Evolutionary conservation across 35 echinoderm and acorn worm genomes (phyloP).

Genomic region (Patiria miniata): DNA sequence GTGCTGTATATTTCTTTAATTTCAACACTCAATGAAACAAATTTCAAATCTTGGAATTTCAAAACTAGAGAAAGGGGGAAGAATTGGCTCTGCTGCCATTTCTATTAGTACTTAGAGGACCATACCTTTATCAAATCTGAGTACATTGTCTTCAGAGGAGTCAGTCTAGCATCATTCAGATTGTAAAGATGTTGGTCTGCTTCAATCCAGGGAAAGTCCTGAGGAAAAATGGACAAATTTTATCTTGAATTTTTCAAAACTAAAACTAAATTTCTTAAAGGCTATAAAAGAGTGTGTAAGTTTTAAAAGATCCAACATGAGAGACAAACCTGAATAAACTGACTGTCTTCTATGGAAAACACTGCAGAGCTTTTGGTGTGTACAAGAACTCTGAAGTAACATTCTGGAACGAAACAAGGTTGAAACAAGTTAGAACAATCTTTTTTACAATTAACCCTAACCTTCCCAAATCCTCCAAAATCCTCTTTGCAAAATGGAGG

Average conservation of each 20-base stretch:
- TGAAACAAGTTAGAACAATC: background rate
- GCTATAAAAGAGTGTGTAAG: too few species aligned
- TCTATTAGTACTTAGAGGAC: background rate
- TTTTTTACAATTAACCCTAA: too few species aligned
- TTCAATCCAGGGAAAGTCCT: conserved; percentile 86
- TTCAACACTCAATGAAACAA: background rate
- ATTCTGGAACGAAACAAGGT: conserved; percentile 57
- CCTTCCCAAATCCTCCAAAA: too few species aligned
- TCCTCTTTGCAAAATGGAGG: too few species aligned
- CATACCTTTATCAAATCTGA: conserved; percentile 72
- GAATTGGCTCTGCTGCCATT: too few species aligned
- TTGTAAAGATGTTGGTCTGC: conserved; percentile 54
- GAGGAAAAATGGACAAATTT: background rate
- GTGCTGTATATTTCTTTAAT: background rate
- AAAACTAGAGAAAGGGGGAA: too few species aligned
- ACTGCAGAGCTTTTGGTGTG: conserved; percentile 81
- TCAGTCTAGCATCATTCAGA: conserved; percentile 45
- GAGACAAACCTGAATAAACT: conserved; percentile 74
- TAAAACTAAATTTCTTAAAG: too few species aligned
- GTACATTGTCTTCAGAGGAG: conserved; percentile 68
- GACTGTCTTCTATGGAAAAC: conserved; percentile 70
- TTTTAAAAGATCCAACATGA: background rate
- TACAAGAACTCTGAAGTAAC: conserved; percentile 71
- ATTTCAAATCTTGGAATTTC: too few species aligned
- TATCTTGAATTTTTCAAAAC: too few species aligned